Base-by-base conservation (phyloP, 2,797 vertebrate genomes). In the Myotis planiceps region DNA sequence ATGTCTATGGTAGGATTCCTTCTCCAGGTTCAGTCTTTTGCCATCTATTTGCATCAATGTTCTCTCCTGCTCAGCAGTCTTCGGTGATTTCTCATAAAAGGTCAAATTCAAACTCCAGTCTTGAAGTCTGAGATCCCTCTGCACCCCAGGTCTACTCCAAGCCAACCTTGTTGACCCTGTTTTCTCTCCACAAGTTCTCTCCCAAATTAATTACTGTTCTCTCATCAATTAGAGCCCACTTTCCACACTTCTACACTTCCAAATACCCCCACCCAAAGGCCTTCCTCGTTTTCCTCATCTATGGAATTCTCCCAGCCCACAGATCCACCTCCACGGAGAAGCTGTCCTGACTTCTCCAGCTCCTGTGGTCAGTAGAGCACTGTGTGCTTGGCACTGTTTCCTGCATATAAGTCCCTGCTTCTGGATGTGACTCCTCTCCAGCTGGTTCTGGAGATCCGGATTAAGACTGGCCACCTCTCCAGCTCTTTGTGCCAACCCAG, bases 1-100 rank as follows among this genome's bases (percentile, higher is more conserved):
- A 2, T 0, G 18, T 55, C 29, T 27, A 6, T 0, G 0, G 45
- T 3, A 1, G 0, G 8, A 27, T 37, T 75, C 53, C 21, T 5
- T 23, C 14, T 14, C 2, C 72, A 8, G 4, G 9, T n/a, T 68
- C 39, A 1, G 29, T 27, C 75, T 55, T 15, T 21, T 6, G 34
- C 6, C 6, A 3, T 2, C 32, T 29, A 5, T 10, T 18, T 45
- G 68, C 18, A 18, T 63, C 79, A 25, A 0, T 2, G 49, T 66
- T 60, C 55, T 79, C 47, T 71, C 47, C 80, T 82, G 37, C n/a
- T 83, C 47, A 10, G 23, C 4, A 15, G 12, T 51, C 2, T 1
- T n/a, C 69, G 18, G 6, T 2, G 25, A 68, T 13, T 72, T 84
- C 82, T 66, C 72, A 49, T 4, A 72, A 29, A 39, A 65, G 37